Percentiles rank a stretch among this genome's conserved stretches.
Evolutionary conservation across 2,888 invertebrate genomes (phyloP).

Genomic region (Tetanocera ferruginea): DNA sequence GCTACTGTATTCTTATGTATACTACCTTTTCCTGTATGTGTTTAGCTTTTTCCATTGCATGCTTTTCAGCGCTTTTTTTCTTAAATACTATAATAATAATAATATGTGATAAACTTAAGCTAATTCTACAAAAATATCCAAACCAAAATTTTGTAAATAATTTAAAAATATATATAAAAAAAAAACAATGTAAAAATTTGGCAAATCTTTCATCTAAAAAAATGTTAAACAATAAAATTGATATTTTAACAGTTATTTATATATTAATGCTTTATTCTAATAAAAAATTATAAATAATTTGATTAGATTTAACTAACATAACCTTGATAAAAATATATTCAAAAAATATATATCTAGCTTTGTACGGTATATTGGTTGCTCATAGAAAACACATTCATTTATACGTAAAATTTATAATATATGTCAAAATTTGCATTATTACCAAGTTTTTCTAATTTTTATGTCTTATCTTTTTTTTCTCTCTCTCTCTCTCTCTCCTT

Average conservation of each 20-base stretch:
- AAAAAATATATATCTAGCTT: conserved; percentile 25
- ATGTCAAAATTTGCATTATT: conserved; percentile 22
- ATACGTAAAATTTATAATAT: background rate
- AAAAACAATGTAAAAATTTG: background rate
- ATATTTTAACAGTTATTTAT: background rate
- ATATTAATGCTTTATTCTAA: background rate
- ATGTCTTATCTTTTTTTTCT: conserved; percentile 42
- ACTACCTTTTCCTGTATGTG: background rate
- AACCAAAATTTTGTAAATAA: conserved; percentile 54
- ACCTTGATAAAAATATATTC: conserved; percentile 6
- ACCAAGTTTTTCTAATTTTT: conserved; percentile 43
- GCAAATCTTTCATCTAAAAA: background rate
- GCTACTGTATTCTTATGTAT: background rate
- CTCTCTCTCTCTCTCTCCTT: conserved; percentile 11
- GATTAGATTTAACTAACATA: conserved; percentile 3
- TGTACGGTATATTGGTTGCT: conserved; percentile 26
- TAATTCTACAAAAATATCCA: conserved; percentile 44
- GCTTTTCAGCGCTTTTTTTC: background rate
- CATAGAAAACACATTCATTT: conserved; percentile 22
- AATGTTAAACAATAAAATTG: conserved; percentile 13
- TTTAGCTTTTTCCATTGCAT: conserved; percentile 37
- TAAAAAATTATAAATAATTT: background rate
- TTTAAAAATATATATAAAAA: background rate
- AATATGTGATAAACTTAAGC: background rate
- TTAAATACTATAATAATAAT: background rate